Evolutionary conservation across 2,797 vertebrate genomes (phyloP), one percentile per base, ranked within the genome.

Genomic region (Dromococcyx pavoninus): DNA sequence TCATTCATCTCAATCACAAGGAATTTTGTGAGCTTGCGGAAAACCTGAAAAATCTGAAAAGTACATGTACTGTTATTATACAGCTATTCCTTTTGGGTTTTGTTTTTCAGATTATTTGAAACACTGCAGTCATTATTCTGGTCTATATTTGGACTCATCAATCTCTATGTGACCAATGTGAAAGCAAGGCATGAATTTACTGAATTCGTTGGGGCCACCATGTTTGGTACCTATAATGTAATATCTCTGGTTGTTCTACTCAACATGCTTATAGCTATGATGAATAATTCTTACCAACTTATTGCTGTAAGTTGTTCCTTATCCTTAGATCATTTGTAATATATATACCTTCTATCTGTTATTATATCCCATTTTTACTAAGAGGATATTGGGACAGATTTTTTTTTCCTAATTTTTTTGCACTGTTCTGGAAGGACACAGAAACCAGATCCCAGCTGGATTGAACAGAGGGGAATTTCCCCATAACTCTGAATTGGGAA

Each of bases 221-320:
- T 99, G 99, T 99, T 99, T 88, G 99, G 99, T 72, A 99, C 99
- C 3, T 99, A 99, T 90, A 99, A 99, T 65, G 97, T 99, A 94
- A 99, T 99, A 97, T 99, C 99, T 46, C 97, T 99, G 91, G 99
- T 99, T 43, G 99, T 99, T 82, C 98, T 99, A 33, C 98, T 99
- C 84, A 99, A 99, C 97, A 99, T 99, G 99, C 97, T 99, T 28
- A 99, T 99, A 89, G 99, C 99, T 64, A 99, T 99, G 99, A 99
- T 99, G 99, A 99, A 99, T 97, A 99, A 99, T 97, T 99, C 99
- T 70, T 99, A 99, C 95, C 99, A 99, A 93, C 99, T 99, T 81
- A 99, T 99, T 94, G 99, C 99, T 86, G 99, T 99, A 98, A 99
- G 99, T 98, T 67, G 4, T 71, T 86, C 51, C 44, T 77, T 54